Base-by-base conservation (phyloP, 2,888 invertebrate species). In the Tuta absoluta region DNA sequence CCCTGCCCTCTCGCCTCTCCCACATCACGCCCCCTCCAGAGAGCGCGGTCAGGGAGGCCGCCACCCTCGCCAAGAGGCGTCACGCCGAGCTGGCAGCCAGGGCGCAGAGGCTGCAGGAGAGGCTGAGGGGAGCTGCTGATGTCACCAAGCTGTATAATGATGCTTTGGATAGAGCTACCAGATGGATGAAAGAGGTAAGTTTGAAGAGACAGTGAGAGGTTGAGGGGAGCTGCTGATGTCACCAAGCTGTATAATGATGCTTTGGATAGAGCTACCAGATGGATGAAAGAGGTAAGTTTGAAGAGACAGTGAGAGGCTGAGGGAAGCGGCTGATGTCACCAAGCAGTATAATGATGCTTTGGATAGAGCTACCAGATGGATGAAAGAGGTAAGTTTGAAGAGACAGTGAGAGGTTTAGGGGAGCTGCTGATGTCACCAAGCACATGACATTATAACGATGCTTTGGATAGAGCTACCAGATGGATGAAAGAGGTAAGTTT, bases 61-160 rank as follows among this genome's bases (percentile, higher is more conserved):
- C 97, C 0, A 95, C 95, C 1, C 90, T 95, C 23, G 96, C 97
- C 0, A 94, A 96, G 0, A 93, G 95, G 0, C 94, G 95, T 48
- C 97, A 97, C 85, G 94, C 95, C 69, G 98, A 98, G 77, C 92
- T 98, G 37, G 92, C 97, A 49, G 93, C 95, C 65, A 93, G 97
- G 8, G 96, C 97, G 37, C 97, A 97, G 82, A 93, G 95, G 1
- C 90, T 98, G 63, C 95, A 97, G 19, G 98, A 98, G 76, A 92
- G 95, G 65, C 90, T 98, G 66, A 94, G 97, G 0, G 95, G 95
- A 0, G 94, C 98, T n/a, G 95, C 95, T 4, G 86, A 90, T 67
- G 84, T 82, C 65, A 77, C 86, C 8, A 72, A 75, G 1, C 77
- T 96, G 70, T 97, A 97, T 80, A 93, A 94, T 48, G 97, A 97